Conservation (phyloP, 2,797 vertebrate genomes). For the Pyrocephalus nanus region DNA sequence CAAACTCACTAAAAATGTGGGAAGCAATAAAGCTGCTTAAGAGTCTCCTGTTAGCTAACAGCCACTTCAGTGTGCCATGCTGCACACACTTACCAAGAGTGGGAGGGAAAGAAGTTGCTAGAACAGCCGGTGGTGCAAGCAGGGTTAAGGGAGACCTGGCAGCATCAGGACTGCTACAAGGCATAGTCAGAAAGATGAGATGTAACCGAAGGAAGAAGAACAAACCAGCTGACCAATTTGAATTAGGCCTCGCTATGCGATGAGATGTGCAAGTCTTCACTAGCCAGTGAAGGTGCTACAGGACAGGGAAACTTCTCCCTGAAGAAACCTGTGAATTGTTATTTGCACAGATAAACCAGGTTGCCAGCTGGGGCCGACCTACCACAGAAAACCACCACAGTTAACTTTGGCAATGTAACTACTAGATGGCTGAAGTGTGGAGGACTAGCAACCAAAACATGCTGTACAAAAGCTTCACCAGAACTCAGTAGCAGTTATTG, state of each 20-base stretch:
- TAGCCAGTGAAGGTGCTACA: background rate
- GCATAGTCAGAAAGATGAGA: background rate
- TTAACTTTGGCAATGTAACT: background rate
- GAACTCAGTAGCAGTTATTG: background rate
- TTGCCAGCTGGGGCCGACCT: background rate
- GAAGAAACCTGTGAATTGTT: background rate
- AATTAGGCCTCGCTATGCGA: background rate
- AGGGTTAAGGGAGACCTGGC: fast-evolving
- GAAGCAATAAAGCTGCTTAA: background rate
- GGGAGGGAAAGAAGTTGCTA: background rate
- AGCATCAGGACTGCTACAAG: background rate
- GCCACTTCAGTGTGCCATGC: background rate
- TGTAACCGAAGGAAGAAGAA: background rate
- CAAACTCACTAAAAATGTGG: background rate
- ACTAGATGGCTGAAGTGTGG: background rate
- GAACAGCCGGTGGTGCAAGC: background rate
- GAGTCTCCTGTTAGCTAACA: background rate
- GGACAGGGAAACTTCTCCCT: background rate
- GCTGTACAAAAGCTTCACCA: background rate
- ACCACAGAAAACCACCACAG: background rate
- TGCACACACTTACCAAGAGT: background rate
- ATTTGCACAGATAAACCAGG: background rate
- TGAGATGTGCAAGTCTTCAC: background rate
- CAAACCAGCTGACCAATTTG: background rate
- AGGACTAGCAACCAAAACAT: background rate